Percentiles rank a stretch among this genome's conserved stretches.
Evolutionary conservation across 2,113 vertebrate species (phyloP).

Genomic region (Mirounga angustirostris): DNA sequence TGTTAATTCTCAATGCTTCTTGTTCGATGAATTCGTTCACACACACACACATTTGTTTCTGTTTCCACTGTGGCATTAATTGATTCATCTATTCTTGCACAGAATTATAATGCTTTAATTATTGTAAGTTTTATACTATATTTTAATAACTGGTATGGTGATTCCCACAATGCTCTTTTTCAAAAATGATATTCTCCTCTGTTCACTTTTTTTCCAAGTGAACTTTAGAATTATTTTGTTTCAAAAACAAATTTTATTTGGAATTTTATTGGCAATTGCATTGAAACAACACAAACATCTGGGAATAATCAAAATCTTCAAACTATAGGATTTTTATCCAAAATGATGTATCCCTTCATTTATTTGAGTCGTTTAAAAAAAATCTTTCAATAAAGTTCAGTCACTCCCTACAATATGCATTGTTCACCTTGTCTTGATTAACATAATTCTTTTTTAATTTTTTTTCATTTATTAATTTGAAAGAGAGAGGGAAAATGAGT

Average conservation of each 20-base stretch:
- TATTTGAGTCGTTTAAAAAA: background rate
- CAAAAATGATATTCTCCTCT: background rate
- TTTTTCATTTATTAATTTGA: too few species aligned
- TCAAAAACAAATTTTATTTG: constrained; percentile 44
- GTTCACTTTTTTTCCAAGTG: background rate
- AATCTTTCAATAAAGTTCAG: background rate
- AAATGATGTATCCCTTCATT: background rate
- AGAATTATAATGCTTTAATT: constrained; percentile 2
- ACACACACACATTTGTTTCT: background rate
- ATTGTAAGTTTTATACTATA: background rate
- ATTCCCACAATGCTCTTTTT: background rate
- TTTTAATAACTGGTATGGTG: constrained; percentile 15
- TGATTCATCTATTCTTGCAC: background rate
- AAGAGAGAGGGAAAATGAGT: too few species aligned
- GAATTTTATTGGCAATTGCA: constrained; percentile 32
- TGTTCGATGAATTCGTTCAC: constrained; percentile 10
- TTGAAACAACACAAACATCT: constrained; percentile 25
- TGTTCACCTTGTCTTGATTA: background rate
- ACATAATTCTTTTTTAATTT: background rate
- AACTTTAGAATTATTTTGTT: constrained; percentile 61
- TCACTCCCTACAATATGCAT: background rate
- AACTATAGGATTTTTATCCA: constrained; percentile 44
- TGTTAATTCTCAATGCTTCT: background rate
- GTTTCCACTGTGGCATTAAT: background rate
- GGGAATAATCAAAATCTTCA: constrained; percentile 36